Base-by-base conservation (phyloP, 2,888 invertebrate genomes). In the Cephus nigrinus region DNA sequence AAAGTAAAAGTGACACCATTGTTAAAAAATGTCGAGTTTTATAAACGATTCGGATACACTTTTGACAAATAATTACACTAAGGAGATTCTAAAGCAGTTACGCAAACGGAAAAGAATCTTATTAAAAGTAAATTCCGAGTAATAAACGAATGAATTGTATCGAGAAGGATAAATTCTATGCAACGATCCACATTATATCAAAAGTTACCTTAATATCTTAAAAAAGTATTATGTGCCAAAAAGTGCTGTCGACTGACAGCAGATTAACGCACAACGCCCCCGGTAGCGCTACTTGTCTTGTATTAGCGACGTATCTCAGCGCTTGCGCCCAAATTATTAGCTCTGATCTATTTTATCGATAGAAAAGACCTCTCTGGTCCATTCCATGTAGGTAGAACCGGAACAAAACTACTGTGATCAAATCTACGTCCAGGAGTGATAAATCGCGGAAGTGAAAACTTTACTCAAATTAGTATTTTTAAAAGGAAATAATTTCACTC, bases 211-310 rank as follows among this genome's bases (percentile, higher is more conserved):
- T 55, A 55, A 55, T 23, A 55, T 55, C 55, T 55, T 55, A 55
- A 55, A 55, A 55, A 55, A 55, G 23, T 23, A 5, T 55, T 23
- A 40, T 40, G 23, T 55, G 55, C 55, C 55, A 23, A 55, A 55
- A 23, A 55, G 23, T 55, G 55, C 77, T 74, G 77, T 69, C 74
- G 55, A 69, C 74, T 77, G 77, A 77, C 77, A 77, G 77, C 77
- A 36, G 69, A 75, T 74, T 68, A 55, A 55, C 55, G 23, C 55
- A 23, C 35, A 74, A 77, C 77, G 77, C 77, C 77, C 73, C 77
- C 77, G 68, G 74, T 71, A 73, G 73, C 69, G 75, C 77, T 75
- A 55, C 69, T 74, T 71, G 74, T 32, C 23, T 36, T 55, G 74
- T 76, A 71, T 31, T 71, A 15, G 15, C 23, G 71, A 32, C 71